Percentiles rank a stretch among this genome's conserved stretches.
phyloP scores from a whole-genome alignment of 2,113 vertebrate genomes.

The Cyanoliseus patagonus region DNA sequence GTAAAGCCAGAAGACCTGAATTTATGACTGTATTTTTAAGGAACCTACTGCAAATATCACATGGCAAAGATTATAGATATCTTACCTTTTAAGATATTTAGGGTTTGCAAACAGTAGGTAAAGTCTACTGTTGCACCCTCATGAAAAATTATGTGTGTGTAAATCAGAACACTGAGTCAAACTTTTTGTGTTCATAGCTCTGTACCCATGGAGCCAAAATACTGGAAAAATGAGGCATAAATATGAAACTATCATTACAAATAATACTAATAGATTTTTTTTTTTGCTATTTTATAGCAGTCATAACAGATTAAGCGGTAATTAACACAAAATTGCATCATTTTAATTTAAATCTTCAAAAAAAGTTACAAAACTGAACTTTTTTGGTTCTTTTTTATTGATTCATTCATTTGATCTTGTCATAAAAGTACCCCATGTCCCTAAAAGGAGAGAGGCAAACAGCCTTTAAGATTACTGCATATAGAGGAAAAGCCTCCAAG shows the following conservation, averaged over 20 bases:
- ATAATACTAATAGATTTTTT: not conserved
- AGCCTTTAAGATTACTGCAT: not conserved
- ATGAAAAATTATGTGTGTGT: not conserved
- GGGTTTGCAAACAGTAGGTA: not conserved
- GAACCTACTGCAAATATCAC: not conserved
- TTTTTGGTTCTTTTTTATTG: not conserved
- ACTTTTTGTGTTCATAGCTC: not conserved
- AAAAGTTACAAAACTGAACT: not conserved
- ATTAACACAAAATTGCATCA: not conserved
- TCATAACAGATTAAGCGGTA: not conserved
- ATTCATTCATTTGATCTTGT: not conserved
- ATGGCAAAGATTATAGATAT: not conserved
- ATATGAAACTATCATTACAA: not conserved
- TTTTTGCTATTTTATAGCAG: not conserved
- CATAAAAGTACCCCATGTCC: not conserved
- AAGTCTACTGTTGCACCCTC: not conserved
- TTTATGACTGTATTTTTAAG: not conserved
- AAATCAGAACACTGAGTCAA: not conserved
- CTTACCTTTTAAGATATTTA: not conserved
- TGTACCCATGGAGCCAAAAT: not conserved
- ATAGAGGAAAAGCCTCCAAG: not conserved
- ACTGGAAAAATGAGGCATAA: not conserved
- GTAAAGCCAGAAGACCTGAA: not conserved
- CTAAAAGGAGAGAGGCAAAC: not conserved
- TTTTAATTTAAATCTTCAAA: not conserved